A percentile compares a stretch with the other conserved stretches of the same genome.
These are phyloP conservation scores for Lycorma delicatula DNA, from an alignment of 1,140 invertebrate species.

Conservation along the genomic window DNA sequence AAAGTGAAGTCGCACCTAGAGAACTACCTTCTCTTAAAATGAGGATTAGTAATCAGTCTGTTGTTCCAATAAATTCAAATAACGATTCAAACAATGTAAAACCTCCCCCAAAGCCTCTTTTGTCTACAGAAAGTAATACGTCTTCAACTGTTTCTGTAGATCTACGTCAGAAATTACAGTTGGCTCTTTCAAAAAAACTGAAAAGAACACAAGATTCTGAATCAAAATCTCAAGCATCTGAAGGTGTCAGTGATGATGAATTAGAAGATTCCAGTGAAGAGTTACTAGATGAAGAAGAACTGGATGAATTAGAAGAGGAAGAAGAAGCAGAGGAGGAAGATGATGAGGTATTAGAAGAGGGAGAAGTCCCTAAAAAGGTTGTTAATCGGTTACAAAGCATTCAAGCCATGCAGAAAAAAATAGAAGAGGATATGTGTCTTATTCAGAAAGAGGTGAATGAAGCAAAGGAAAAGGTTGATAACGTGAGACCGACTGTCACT, in stretches of 20 bases:
- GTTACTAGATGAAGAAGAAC: constrained; percentile 15
- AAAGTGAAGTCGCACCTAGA: neutral
- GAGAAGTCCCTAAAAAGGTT: constrained; percentile 14
- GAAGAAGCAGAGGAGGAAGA: constrained; percentile 33
- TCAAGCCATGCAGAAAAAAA: constrained; percentile 28
- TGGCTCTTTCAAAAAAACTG: neutral
- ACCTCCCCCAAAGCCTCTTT: too few species aligned
- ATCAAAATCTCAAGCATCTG: too few species aligned
- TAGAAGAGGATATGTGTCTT: constrained; percentile 19
- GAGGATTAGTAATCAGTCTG: neutral
- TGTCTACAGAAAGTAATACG: too few species aligned
- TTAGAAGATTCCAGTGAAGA: constrained; percentile 31
- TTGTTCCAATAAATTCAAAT: too few species aligned
- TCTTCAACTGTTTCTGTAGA: neutral
- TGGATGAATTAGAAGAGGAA: constrained; percentile 24
- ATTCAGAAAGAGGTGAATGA: constrained; percentile 1
- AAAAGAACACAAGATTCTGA: neutral
- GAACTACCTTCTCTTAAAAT: neutral
- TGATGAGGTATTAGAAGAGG: constrained; percentile 26
- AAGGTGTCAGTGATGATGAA: constrained; percentile 34
- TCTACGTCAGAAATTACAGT: neutral
- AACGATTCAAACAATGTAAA: too few species aligned
- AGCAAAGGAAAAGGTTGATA: neutral
- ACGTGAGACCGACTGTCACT: neutral
- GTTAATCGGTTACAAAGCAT: constrained; percentile 13